Conservation (phyloP, 2,888 invertebrate species). For the Xestia rhomboidea region DNA sequence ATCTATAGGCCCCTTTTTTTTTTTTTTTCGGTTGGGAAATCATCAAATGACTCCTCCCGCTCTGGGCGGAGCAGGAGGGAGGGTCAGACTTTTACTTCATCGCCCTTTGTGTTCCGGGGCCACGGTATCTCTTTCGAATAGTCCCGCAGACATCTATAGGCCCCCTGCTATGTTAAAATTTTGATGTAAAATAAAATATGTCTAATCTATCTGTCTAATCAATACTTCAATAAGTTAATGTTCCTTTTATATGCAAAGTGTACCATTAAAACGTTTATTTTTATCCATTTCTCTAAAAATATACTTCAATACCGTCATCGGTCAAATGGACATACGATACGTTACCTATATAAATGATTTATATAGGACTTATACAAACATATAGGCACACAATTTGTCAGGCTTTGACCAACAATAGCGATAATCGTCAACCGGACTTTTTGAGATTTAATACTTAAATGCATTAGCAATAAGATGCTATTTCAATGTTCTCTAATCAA, state of each 20-base stretch:
- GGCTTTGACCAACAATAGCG: not conserved
- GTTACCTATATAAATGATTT: not conserved
- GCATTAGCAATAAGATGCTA: not conserved
- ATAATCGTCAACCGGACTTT: not conserved
- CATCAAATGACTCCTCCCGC: too few species aligned
- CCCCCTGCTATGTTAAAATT: too few species aligned
- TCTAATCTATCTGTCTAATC: too few species aligned
- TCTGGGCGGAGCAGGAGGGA: too few species aligned
- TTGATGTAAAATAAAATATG: not conserved
- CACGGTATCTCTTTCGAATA: too few species aligned
- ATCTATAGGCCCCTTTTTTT: too few species aligned
- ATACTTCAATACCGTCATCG: conserved; percentile 3
- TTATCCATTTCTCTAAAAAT: not conserved
- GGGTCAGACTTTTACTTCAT: too few species aligned
- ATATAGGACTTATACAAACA: not conserved
- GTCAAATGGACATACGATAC: not conserved
- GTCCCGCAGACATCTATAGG: too few species aligned
- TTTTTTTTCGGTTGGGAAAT: too few species aligned
- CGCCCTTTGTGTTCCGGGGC: too few species aligned
- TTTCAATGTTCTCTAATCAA: conserved; percentile 3
- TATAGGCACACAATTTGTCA: conserved; percentile 2
- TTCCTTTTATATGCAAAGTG: too few species aligned
- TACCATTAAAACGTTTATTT: not conserved
- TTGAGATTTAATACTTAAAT: not conserved
- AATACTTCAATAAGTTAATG: not conserved